phyloP scores from a whole-genome alignment of 2,888 invertebrate genomes.

The Pollenia amentaria region DNA sequence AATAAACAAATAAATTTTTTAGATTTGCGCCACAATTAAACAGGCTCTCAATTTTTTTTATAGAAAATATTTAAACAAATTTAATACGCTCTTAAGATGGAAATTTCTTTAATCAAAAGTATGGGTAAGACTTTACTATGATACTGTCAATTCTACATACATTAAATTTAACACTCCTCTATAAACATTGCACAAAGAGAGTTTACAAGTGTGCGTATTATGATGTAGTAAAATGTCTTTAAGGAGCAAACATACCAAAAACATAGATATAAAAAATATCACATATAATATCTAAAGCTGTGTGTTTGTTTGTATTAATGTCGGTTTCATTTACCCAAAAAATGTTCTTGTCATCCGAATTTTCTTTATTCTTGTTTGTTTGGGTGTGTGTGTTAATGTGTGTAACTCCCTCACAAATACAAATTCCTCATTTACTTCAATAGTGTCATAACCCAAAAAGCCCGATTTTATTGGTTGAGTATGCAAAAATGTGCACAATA shows the following conservation, averaged over 20 bases:
- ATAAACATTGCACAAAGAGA: too few relatives aligned
- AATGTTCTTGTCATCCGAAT: not conserved
- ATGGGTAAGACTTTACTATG: not conserved
- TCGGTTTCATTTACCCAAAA: slow-evolving; percentile 29
- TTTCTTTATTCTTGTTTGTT: not conserved
- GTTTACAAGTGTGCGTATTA: not conserved
- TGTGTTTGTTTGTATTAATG: slow-evolving; percentile 38
- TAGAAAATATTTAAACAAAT: too few relatives aligned
- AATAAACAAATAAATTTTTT: too few relatives aligned
- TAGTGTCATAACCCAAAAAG: too few relatives aligned
- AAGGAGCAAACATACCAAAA: not conserved
- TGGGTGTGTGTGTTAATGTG: not conserved
- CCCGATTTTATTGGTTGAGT: too few relatives aligned
- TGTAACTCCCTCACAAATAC: too few relatives aligned
- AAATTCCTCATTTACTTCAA: too few relatives aligned
- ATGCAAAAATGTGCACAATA: too few relatives aligned
- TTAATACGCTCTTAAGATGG: too few relatives aligned
- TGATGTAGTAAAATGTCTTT: not conserved
- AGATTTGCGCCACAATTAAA: too few relatives aligned
- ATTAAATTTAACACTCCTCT: not conserved
- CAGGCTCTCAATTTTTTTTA: too few relatives aligned
- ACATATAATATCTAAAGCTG: slow-evolving; percentile 27
- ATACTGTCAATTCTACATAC: not conserved
- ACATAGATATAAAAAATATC: slow-evolving; percentile 29
- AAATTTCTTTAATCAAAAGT: too few relatives aligned